Evolutionary conservation across 1,140 invertebrate species (phyloP).

Genomic region (Holcopasites calliopsidis): DNA sequence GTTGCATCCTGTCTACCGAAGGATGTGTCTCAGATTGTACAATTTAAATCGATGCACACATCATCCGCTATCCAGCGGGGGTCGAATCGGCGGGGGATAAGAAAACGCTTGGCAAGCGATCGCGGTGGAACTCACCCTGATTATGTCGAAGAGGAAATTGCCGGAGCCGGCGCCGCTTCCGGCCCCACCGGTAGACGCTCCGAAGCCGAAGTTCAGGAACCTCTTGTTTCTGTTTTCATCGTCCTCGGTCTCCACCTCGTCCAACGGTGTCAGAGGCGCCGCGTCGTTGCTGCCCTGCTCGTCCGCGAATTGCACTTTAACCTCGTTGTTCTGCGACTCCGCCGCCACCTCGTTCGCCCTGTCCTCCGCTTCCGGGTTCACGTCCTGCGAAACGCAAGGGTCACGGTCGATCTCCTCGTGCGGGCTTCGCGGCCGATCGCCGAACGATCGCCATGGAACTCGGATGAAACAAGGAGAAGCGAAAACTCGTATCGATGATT

Average conservation of each 20-base stretch:
- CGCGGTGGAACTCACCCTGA: conserved; percentile 84
- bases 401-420: conserved; percentile 4
- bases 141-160: conserved; percentile 92
- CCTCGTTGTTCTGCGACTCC: conserved; percentile 83
- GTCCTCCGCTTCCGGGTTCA: conserved; percentile 77
- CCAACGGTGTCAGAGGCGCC: conserved; percentile 80
- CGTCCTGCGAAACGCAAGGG: conserved; percentile 67
- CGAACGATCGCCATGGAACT: conserved; percentile 2
- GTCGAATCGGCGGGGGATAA: no score
- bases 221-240: conserved; percentile 90
- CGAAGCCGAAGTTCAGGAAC: conserved; percentile 86
- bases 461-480: no score
- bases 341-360: conserved; percentile 76
- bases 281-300: conserved; percentile 79
- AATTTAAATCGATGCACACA: no score
- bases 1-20: no score
- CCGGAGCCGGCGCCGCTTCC: conserved; percentile 86
- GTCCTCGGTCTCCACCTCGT: conserved; percentile 82
- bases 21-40: no score
- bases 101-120: no score
- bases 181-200: conserved; percentile 76
- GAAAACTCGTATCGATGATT: no score
- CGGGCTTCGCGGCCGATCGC: no score
- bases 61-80: no score
- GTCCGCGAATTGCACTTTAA: conserved; percentile 83